Evolutionary conservation across 2,888 invertebrate species (phyloP).

Genomic region (Drosophila mimetica): DNA sequence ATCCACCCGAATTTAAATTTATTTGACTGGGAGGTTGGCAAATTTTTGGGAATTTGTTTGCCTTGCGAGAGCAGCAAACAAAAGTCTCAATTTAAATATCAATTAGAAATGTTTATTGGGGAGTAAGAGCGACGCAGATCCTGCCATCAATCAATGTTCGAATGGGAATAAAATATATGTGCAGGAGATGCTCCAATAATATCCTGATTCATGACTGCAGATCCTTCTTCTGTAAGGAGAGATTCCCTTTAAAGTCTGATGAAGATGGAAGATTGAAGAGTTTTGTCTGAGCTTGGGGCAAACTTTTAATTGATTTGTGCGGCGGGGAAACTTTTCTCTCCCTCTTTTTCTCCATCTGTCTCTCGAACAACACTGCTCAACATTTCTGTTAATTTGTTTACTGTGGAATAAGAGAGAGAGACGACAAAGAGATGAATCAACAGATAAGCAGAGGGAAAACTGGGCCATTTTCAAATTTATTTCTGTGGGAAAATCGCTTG

Average conservation of each 20-base stretch:
- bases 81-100: slow-evolving; percentile 44
- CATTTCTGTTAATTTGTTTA: slow-evolving; percentile 45
- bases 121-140: not conserved
- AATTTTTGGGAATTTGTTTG: slow-evolving; percentile 22
- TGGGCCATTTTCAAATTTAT: slow-evolving; percentile 23
- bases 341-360: not conserved
- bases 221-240: slow-evolving; percentile 1
- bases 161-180: slow-evolving; percentile 21
- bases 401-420: slow-evolving; percentile 4
- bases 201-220: slow-evolving; percentile 22
- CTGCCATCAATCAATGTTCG: slow-evolving; percentile 48
- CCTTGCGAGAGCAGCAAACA: slow-evolving; percentile 25
- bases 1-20: slow-evolving; percentile 49
- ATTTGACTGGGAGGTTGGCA: slow-evolving; percentile 19
- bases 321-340: slow-evolving; percentile 31
- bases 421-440: slow-evolving; percentile 21
- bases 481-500: slow-evolving; percentile 19
- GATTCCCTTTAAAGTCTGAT: slow-evolving; percentile 24
- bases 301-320: slow-evolving; percentile 53
- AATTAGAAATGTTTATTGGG: slow-evolving; percentile 41
- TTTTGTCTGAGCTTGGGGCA: slow-evolving; percentile 15
- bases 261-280: slow-evolving; percentile 28
- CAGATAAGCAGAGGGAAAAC: slow-evolving; percentile 32
- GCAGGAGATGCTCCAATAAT: not conserved
- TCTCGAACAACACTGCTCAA: slow-evolving; percentile 22